These are phyloP conservation scores for Spilarctia lutea DNA, from an alignment of 2,888 invertebrate species.

Conservation along the genomic window DNA sequence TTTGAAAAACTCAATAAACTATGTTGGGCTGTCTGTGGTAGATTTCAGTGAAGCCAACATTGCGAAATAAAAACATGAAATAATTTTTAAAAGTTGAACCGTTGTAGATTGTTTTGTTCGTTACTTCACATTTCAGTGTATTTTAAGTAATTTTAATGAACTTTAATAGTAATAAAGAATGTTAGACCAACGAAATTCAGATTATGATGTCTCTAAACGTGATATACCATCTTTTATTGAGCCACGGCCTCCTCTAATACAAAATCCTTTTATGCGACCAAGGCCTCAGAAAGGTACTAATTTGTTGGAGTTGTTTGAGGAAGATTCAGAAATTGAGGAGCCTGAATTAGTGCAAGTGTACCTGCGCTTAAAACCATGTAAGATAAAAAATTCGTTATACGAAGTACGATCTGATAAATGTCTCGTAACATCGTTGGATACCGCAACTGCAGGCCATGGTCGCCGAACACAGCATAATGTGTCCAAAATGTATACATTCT, in stretches of 20 bases:
- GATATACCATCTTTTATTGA: conserved; percentile 83
- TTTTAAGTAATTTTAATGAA: conserved; percentile 18
- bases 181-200: conserved; percentile 68
- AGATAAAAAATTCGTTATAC: conserved; percentile 68
- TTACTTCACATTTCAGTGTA: conserved; percentile 1
- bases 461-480: conserved; percentile 79
- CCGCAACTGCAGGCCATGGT: conserved; percentile 74
- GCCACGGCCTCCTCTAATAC: conserved; percentile 77
- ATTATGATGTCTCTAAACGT: conserved; percentile 64
- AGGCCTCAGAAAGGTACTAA: conserved; percentile 78
- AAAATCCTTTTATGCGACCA: conserved; percentile 80
- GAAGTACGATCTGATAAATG: conserved; percentile 75
- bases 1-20: no score
- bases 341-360: conserved; percentile 84
- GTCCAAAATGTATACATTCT: conserved; percentile 81
- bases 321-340: conserved; percentile 73
- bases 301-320: conserved; percentile 75
- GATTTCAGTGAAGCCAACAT: conserved; percentile 3
- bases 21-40: not conserved
- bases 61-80: conserved; percentile 22
- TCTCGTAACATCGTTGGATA: conserved; percentile 75
- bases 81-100: conserved; percentile 55
- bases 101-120: conserved; percentile 54
- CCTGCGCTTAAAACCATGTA: conserved; percentile 82
- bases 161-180: conserved; percentile 46